Conservation (phyloP, 1,140 invertebrate species). For the Nautilus pompilius region DNA sequence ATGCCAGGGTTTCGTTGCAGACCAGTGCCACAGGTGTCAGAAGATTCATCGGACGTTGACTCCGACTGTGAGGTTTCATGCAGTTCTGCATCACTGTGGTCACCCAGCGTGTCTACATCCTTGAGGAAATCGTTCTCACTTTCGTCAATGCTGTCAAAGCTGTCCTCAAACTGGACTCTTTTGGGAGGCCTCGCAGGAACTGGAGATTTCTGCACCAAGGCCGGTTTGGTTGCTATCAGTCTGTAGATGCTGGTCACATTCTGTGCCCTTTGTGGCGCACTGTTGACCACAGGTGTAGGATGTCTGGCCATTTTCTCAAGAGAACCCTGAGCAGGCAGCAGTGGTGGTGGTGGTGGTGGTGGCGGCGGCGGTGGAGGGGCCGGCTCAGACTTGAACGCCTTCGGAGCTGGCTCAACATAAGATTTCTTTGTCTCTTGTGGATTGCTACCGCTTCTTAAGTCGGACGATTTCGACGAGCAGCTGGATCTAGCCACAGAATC, state of each 20-base stretch:
- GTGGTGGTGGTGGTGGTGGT: constrained; percentile 12
- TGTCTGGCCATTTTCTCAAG: not conserved
- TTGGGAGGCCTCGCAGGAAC: constrained; percentile 11
- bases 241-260: constrained; percentile 26
- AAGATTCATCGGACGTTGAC: no score
- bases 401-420: no score
- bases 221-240: constrained; percentile 24
- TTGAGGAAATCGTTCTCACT: constrained; percentile 21
- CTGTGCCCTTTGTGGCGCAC: not conserved
- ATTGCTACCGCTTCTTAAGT: no score
- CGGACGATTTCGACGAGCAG: no score
- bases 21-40: no score
- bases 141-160: constrained; percentile 36
- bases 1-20: constrained; percentile 10
- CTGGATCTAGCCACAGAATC: constrained; percentile 12
- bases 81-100: constrained; percentile 16
- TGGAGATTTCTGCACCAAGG: constrained; percentile 13
- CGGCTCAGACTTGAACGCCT: no score
- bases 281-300: not conserved
- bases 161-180: constrained; percentile 31
- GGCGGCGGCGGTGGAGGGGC: no score
- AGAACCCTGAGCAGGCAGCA: not conserved
- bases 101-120: constrained; percentile 11
- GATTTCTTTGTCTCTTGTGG: no score
- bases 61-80: constrained; percentile 16